Evolutionary conservation across 2,797 vertebrate genomes (phyloP), one percentile per base, ranked within the genome.

Genomic region (Sebastes nivosus): DNA sequence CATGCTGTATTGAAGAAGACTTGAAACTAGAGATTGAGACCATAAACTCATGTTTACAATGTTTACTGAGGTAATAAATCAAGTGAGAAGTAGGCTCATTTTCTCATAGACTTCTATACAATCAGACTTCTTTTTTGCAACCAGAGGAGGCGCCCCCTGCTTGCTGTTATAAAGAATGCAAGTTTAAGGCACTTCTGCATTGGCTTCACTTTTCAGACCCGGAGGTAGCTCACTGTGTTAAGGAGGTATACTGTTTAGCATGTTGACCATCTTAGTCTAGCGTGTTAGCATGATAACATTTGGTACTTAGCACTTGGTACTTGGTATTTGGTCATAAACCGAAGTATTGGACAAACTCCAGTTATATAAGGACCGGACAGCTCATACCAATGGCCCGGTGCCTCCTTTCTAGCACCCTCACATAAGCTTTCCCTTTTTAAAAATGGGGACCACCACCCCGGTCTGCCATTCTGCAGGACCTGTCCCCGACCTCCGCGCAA

Each of bases 131-230:
- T 50, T 50, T 46, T 50, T 50, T 20, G 18, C 46, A 50, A 50
- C 8, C 46, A n/a, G 46, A 50, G 46, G 46, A 50, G 46, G 4
- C 8, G 18, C 46, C 46, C 46, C 46, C 18, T 50, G 46, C 46
- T 50, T 1, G 18, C 8, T 50, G 1, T 50, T 50, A 50, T 4
- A 20, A n/a, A 50, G 46, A 50, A 50, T 50, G 46, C 18, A n/a
- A 50, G 46, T 50, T 50, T n/a, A 50, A 0, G 46, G 0, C 0
- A 50, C 8, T 50, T 50, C 18, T 1, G 18, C 8, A 4, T n/a
- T 50, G 46, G 8, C 46, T 50, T 50, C 46, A 50, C 46, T 50
- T 50, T 20, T 50, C 46, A 50, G 18, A 50, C 0, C 18, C 7
- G 18, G 8, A 20, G 18, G 46, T 50, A 20, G 46, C 46, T 18